A percentile compares a stretch with the other conserved stretches of the same genome.
phyloP scores from a whole-genome alignment of 2,888 invertebrate genomes.

The Argyresthia albistria region DNA sequence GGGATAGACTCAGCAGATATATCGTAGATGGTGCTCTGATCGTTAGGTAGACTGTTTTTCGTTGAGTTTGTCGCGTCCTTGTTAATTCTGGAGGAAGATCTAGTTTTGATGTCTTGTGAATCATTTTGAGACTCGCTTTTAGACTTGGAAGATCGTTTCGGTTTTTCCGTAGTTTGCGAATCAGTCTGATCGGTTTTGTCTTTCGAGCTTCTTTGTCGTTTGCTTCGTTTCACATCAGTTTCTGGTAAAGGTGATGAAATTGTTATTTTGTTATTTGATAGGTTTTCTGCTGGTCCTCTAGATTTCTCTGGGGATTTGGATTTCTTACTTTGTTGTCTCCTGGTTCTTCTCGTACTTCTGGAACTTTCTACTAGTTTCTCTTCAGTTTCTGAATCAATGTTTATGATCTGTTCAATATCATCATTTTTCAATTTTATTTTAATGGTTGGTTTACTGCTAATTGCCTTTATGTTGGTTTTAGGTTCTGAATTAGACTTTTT shows the following conservation, averaged over 20 bases:
- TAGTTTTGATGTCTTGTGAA: background rate
- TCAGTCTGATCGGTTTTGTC: constrained; percentile 17
- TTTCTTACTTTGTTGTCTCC: constrained; percentile 2
- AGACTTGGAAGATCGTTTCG: background rate
- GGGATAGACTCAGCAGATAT: constrained; percentile 31
- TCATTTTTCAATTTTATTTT: background rate
- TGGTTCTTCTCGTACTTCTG: background rate
- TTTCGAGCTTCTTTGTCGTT: constrained; percentile 26
- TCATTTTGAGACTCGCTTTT: constrained; percentile 5
- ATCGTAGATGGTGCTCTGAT: constrained; percentile 43
- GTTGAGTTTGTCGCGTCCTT: background rate
- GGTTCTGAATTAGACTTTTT: background rate
- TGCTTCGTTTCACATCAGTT: constrained; percentile 36
- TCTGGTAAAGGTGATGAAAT: background rate
- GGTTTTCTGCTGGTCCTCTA: background rate
- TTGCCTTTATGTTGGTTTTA: background rate
- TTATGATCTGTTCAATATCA: background rate
- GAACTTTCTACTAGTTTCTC: background rate
- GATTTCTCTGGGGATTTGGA: constrained; percentile 4
- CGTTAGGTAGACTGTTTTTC: constrained; percentile 11
- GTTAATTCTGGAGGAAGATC: background rate
- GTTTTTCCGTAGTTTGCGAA: background rate
- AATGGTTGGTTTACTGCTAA: background rate
- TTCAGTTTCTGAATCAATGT: constrained; percentile 1
- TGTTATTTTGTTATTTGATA: background rate